Percentiles rank a stretch among this genome's conserved stretches.
Conservation (phyloP, 2,113 vertebrate genomes). For the Coregonus clupeaformis region DNA sequence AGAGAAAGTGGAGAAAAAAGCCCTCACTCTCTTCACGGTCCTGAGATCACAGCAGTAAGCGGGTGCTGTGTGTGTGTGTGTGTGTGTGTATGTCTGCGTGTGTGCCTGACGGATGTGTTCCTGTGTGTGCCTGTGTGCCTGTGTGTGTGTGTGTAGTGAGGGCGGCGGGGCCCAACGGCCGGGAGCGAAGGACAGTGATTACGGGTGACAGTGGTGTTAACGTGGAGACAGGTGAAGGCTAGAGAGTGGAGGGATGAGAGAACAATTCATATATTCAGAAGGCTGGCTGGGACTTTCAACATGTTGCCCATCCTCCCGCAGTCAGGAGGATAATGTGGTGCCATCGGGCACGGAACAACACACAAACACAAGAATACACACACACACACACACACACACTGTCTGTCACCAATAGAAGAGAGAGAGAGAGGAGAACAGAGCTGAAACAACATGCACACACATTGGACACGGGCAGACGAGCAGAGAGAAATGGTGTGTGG, state of each 20-base stretch:
- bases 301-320: conserved; percentile 76
- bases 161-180: not conserved
- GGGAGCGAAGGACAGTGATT: conserved; percentile 73
- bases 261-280: conserved; percentile 79
- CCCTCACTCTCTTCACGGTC: conserved; percentile 3
- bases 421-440: conserved; percentile 59
- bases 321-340: conserved; percentile 84
- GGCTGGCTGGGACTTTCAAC: conserved; percentile 79
- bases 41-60: conserved; percentile 13
- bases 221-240: conserved; percentile 84
- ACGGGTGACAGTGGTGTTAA: conserved; percentile 86
- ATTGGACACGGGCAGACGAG: conserved; percentile 60
- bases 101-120: conserved; percentile 14
- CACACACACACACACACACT: no score
- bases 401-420: conserved; percentile 70
- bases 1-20: conserved; percentile 3
- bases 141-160: conserved; percentile 14
- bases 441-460: conserved; percentile 23
- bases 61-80: not conserved
- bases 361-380: no score
- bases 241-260: conserved; percentile 60
- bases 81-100: conserved; percentile 13
- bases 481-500: not conserved
- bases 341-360: conserved; percentile 66
- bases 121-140: no score